Percentiles rank a stretch among this genome's conserved stretches.
These are phyloP conservation scores for Eumacrocentrus americanus DNA, from an alignment of 2,888 invertebrate species.

Conservation along the genomic window DNA sequence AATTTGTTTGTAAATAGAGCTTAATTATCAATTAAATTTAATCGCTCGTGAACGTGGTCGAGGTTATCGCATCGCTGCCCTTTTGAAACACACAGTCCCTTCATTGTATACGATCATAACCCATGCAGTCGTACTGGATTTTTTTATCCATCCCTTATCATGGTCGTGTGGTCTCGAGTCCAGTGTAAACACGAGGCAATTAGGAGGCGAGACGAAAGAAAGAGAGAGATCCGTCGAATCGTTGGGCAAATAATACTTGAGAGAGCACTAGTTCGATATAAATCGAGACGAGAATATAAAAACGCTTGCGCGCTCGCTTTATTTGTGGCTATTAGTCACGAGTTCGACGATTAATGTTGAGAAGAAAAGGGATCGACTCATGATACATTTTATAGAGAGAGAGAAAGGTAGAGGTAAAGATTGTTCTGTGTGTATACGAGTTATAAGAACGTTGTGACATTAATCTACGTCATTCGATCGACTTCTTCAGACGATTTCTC, in stretches of 20 bases:
- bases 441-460: not conserved
- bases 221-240: constrained; percentile 12
- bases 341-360: constrained; percentile 3
- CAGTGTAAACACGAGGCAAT: constrained; percentile 26
- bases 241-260: constrained; percentile 10
- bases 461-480: not conserved
- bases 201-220: constrained; percentile 9
- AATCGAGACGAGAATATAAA: not conserved
- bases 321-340: constrained; percentile 9
- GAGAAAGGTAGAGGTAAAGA: not conserved
- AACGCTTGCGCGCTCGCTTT: not conserved
- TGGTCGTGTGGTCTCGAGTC: constrained; percentile 6
- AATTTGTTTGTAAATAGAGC: constrained; percentile 44
- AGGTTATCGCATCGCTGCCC: constrained; percentile 41
- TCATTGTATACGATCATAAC: constrained; percentile 39
- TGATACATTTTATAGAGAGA: not conserved
- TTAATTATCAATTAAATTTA: constrained; percentile 41
- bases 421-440: not conserved
- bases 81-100: constrained; percentile 36
- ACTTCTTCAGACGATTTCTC: not conserved
- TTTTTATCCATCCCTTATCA: constrained; percentile 23
- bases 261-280: constrained; percentile 7
- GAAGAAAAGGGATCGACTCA: too few species aligned
- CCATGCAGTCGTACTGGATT: constrained; percentile 15
- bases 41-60: constrained; percentile 37